Conservation (phyloP, 2,113 vertebrate genomes). For the Sturnus vulgaris region DNA sequence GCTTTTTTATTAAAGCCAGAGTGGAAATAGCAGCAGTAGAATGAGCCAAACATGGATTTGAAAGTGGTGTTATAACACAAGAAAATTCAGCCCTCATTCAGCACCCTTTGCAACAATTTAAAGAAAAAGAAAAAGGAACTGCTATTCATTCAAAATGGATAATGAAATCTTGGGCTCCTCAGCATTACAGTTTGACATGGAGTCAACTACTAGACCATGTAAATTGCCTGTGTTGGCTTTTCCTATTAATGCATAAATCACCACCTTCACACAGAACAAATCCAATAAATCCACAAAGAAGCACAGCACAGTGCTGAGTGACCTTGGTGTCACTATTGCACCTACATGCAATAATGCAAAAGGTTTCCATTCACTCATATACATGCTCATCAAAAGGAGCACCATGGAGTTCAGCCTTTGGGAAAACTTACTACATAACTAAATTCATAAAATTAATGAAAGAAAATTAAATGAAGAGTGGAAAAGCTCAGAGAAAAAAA, state of each 20-base stretch:
- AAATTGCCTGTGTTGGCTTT: background rate
- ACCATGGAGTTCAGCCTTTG: background rate
- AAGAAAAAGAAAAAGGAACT: background rate
- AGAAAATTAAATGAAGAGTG: background rate
- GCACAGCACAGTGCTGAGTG: background rate
- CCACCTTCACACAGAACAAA: background rate
- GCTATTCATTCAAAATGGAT: background rate
- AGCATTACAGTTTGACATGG: background rate
- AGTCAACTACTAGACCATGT: background rate
- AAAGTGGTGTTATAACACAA: background rate
- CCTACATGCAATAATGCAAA: background rate
- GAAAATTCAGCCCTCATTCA: background rate
- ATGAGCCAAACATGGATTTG: background rate
- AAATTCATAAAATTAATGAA: background rate
- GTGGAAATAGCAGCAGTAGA: background rate
- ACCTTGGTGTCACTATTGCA: background rate
- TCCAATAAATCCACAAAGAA: background rate
- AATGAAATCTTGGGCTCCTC: background rate
- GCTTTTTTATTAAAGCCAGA: background rate
- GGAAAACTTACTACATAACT: background rate
- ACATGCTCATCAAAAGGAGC: background rate
- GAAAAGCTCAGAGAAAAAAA: background rate
- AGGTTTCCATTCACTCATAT: background rate
- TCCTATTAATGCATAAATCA: background rate
- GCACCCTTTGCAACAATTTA: background rate